Conservation (phyloP, 2,113 vertebrate genomes). For the Nothobranchius furzeri region DNA sequence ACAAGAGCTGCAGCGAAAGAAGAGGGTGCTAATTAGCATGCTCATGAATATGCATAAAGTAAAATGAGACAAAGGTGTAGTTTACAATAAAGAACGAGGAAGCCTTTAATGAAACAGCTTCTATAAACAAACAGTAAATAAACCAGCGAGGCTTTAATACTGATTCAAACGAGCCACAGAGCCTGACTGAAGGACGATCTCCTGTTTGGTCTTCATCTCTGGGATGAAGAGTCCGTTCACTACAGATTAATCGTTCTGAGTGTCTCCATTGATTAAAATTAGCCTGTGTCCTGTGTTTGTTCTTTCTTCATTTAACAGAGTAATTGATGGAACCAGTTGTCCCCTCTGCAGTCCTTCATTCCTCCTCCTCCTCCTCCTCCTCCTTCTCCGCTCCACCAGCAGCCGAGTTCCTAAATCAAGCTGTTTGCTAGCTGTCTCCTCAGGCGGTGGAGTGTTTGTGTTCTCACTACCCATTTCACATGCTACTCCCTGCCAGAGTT, state of each 20-base stretch:
- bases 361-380: conserved; percentile 19
- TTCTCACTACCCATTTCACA: conserved; percentile 44
- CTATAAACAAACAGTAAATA: too few relatives aligned
- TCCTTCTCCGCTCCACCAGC: conserved; percentile 44
- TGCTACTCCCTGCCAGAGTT: conserved; percentile 46
- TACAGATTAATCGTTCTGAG: conserved; percentile 63
- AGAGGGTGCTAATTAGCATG: not conserved
- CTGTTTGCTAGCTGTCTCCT: conserved; percentile 66
- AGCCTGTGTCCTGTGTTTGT: conserved; percentile 45
- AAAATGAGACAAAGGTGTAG: not conserved
- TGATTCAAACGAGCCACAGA: conserved; percentile 13
- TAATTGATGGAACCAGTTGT: conserved; percentile 62
- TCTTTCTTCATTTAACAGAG: conserved; percentile 61
- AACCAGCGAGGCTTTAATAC: conserved; percentile 2
- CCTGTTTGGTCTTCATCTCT: conserved; percentile 27
- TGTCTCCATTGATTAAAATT: conserved; percentile 71
- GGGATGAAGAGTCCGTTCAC: conserved; percentile 17
- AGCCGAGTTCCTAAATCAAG: conserved; percentile 62
- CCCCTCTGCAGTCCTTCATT: conserved; percentile 30
- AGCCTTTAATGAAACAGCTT: too few relatives aligned
- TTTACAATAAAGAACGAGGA: too few relatives aligned
- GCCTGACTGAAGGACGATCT: conserved; percentile 29
- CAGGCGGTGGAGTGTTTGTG: conserved; percentile 37
- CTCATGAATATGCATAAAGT: not conserved
- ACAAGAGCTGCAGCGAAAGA: not conserved